Conservation (phyloP, 2,888 invertebrate species). For the Drosophila phalerata region DNA sequence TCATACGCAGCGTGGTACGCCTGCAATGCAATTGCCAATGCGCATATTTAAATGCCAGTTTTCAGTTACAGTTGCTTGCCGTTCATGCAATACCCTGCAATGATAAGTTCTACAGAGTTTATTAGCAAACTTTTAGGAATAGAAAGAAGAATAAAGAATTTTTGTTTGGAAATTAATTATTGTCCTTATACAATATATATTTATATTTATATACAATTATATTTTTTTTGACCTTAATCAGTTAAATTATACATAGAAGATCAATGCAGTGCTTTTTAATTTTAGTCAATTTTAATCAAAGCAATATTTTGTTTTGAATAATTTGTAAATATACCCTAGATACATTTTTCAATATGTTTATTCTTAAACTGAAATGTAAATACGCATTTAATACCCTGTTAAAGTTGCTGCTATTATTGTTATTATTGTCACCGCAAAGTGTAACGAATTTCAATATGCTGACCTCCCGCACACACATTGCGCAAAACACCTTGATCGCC, state of each 20-base stretch:
- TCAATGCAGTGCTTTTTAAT: too few species aligned
- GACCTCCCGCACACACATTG: constrained; percentile 63
- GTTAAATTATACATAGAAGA: too few species aligned
- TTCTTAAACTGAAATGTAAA: not conserved
- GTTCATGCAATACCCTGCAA: constrained; percentile 26
- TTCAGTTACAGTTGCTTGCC: constrained; percentile 31
- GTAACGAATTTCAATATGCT: constrained; percentile 51
- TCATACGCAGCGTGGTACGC: constrained; percentile 70
- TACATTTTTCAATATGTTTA: not conserved
- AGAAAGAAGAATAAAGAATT: too few species aligned
- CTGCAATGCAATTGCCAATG: constrained; percentile 67
- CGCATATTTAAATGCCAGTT: constrained; percentile 67
- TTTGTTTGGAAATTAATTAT: too few species aligned
- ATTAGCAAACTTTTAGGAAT: not conserved
- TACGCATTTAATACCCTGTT: constrained; percentile 6
- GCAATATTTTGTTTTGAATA: too few species aligned
- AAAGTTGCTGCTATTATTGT: not conserved
- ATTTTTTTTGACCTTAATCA: too few species aligned
- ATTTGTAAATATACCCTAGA: too few species aligned
- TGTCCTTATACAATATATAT: too few species aligned
- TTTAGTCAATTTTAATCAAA: not conserved
- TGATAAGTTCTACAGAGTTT: not conserved
- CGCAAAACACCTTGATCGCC: constrained; percentile 40
- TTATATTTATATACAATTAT: too few species aligned
- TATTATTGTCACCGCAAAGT: constrained; percentile 31